Conservation (phyloP, 2,888 invertebrate genomes). For the Hirtodrosophila trivittata region DNA sequence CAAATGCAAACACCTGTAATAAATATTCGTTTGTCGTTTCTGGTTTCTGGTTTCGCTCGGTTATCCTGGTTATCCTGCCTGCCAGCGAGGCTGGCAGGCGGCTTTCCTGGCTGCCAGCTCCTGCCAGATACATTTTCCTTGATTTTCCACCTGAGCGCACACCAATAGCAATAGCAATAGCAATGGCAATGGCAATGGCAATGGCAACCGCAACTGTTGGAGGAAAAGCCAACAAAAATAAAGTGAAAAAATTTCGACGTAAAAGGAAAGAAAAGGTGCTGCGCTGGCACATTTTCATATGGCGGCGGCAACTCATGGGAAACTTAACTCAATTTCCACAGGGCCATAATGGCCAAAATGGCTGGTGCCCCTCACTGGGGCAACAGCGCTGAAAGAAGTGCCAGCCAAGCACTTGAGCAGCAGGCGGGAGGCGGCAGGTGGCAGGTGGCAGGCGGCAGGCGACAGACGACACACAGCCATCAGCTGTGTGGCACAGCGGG, state of each 20-base stretch:
- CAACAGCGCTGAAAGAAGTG: slow-evolving; percentile 52
- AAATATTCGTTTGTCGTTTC: slow-evolving; percentile 77
- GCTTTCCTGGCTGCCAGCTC: slow-evolving; percentile 53
- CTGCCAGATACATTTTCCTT: slow-evolving; percentile 73
- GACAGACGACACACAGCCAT: too few species aligned
- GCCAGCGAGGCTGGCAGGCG: slow-evolving; percentile 54
- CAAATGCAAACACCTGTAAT: slow-evolving; percentile 78
- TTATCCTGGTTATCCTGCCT: slow-evolving; percentile 50
- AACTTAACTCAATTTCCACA: slow-evolving; percentile 52
- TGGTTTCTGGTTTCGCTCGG: slow-evolving; percentile 39
- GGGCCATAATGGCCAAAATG: slow-evolving; percentile 12
- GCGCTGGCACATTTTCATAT: slow-evolving; percentile 62
- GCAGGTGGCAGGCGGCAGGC: too few species aligned
- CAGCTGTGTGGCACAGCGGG: too few species aligned
- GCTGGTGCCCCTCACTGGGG: slow-evolving; percentile 23
- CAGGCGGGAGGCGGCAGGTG: too few species aligned
- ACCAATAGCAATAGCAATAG: slow-evolving; percentile 20
- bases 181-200: slow-evolving; percentile 1
- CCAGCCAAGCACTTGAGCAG: slow-evolving; percentile 57
- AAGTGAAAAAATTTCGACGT: not conserved
- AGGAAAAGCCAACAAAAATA: slow-evolving; percentile 10
- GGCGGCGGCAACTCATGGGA: slow-evolving; percentile 22
- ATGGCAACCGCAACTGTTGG: not conserved
- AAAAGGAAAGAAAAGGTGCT: slow-evolving; percentile 45
- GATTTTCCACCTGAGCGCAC: slow-evolving; percentile 72